phyloP scores from a whole-genome alignment of 2,797 vertebrate species.

The Pelochelys cantorii region DNA sequence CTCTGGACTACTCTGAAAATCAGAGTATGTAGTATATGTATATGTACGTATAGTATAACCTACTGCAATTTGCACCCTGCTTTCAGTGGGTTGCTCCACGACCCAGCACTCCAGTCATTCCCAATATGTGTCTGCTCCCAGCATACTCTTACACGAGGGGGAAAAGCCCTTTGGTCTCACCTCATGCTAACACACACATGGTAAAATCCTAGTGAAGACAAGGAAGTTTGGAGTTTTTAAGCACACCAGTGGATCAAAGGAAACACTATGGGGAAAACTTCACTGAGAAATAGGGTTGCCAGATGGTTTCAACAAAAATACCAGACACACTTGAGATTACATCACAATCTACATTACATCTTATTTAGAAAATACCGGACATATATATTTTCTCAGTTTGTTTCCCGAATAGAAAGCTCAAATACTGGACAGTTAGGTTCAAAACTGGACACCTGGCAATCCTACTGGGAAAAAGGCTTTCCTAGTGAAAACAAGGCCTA shows the following conservation, averaged over 20 bases:
- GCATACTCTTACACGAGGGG: background rate
- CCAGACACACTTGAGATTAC: no score
- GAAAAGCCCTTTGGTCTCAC: background rate
- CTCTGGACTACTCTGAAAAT: background rate
- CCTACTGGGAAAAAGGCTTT: background rate
- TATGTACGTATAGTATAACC: background rate
- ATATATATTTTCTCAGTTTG: no score
- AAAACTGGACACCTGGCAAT: no score
- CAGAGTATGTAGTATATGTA: background rate
- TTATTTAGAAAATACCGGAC: no score
- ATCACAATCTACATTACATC: no score
- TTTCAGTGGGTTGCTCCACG: slow-evolving; percentile 17
- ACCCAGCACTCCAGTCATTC: background rate
- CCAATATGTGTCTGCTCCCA: background rate
- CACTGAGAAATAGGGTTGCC: no score
- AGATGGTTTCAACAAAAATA: no score
- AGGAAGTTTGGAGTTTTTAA: background rate
- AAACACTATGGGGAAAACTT: background rate
- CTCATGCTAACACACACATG: background rate
- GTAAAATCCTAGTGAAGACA: background rate
- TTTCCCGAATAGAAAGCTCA: no score
- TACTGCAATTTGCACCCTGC: background rate
- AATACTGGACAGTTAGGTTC: no score
- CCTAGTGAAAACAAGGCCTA: background rate
- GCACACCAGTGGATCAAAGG: background rate